Conservation (phyloP, 2,113 vertebrate genomes). For the Chelonoidis abingdonii region DNA sequence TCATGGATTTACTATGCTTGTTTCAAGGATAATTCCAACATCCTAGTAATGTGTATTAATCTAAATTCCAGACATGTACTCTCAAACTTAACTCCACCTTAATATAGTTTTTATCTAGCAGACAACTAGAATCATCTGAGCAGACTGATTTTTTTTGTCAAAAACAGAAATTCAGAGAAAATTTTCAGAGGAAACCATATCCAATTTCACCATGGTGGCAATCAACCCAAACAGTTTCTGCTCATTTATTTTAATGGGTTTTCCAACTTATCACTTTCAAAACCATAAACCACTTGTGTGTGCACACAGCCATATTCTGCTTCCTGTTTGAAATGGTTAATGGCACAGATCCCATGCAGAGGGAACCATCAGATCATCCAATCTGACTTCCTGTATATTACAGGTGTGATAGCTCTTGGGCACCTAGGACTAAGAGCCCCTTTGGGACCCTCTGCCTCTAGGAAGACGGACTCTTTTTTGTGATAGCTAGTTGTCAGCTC, state of each 20-base stretch:
- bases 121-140: constrained; percentile 40
- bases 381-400: not conserved
- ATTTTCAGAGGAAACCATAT: constrained; percentile 27
- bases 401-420: too few relatives aligned
- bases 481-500: too few relatives aligned
- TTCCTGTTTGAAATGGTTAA: constrained; percentile 18
- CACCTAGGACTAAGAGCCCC: too few relatives aligned
- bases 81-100: constrained; percentile 35
- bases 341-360: not conserved
- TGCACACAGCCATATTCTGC: not conserved
- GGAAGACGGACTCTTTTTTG: too few relatives aligned
- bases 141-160: constrained; percentile 8
- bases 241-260: constrained; percentile 26
- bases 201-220: not conserved
- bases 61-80: constrained; percentile 12
- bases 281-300: not conserved
- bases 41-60: not conserved
- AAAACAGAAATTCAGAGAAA: constrained; percentile 50
- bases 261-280: not conserved
- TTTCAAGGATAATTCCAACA: constrained; percentile 39
- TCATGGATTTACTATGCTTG: constrained; percentile 24
- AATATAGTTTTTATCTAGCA: constrained; percentile 19
- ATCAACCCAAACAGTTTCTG: constrained; percentile 8
- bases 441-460: too few relatives aligned
- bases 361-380: not conserved